Evolutionary conservation across 1,140 invertebrate species (phyloP).

Genomic region (Tribolium madens): DNA sequence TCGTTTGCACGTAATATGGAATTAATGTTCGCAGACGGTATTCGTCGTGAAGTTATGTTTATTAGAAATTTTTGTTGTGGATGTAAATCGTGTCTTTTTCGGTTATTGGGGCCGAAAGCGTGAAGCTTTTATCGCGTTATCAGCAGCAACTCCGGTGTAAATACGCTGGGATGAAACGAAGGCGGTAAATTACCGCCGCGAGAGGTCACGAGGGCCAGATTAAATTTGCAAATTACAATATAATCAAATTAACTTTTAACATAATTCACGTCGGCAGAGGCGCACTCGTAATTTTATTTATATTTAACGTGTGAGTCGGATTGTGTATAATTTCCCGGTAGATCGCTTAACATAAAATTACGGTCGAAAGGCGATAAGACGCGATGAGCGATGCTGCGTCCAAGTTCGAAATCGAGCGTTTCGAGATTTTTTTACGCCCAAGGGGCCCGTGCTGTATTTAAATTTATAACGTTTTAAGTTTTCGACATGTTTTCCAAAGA

Average conservation of each 20-base stretch:
- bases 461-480: slow-evolving; percentile 52
- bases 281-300: slow-evolving; percentile 55
- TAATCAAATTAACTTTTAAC: slow-evolving; percentile 59
- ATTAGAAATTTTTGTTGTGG: background rate
- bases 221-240: slow-evolving; percentile 58
- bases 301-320: slow-evolving; percentile 51
- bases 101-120: slow-evolving; percentile 1
- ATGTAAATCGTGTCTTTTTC: background rate
- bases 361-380: slow-evolving; percentile 22
- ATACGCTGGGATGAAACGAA: slow-evolving; percentile 32
- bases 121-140: slow-evolving; percentile 20
- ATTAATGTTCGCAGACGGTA: no score
- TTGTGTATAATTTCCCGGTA: slow-evolving; percentile 56
- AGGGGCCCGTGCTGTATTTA: slow-evolving; percentile 44
- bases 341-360: slow-evolving; percentile 59
- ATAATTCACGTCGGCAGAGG: slow-evolving; percentile 47
- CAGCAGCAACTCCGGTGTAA: slow-evolving; percentile 1
- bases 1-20: no score
- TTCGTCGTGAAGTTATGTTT: background rate
- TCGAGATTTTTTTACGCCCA: slow-evolving; percentile 30
- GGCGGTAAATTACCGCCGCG: slow-evolving; percentile 48
- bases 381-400: slow-evolving; percentile 39
- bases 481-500: slow-evolving; percentile 47
- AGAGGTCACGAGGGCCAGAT: slow-evolving; percentile 50
- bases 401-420: slow-evolving; percentile 46